Base-by-base conservation (phyloP, 2,888 invertebrate genomes). In the Meteorus cinctellus region DNA sequence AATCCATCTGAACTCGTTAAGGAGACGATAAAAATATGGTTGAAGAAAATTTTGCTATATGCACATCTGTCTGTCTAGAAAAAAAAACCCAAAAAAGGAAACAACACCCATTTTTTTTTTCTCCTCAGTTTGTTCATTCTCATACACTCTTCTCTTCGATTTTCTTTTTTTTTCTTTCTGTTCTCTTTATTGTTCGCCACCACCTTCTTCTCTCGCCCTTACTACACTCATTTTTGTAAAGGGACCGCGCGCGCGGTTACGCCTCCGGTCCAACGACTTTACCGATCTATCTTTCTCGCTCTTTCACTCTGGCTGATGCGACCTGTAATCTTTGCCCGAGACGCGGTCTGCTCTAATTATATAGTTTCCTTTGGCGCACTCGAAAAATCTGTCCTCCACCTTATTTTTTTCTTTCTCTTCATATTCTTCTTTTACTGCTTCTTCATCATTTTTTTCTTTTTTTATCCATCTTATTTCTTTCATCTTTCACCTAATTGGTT, bases 301-400 rank as follows among this genome's bases (percentile, higher is more conserved):
- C 36, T 68, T 55, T 41, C 41, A 8, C 41, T 12, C 19, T 19
- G 19, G 55, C 19, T 19, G 55, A 19, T 69, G 55, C 79, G 81
- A 80, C 81, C 81, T 81, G 81, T 81, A 81, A 81, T 81, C 81
- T 78, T 78, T 63, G 55, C 77, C 78, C 77, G 65, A 71, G 69
- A 70, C 34, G 55, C 75, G 75, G 75, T 84, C 84, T 84, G 86
- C 85, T 86, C 86, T 87, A 88, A 88, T 88, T 87, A 87, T 86
- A 76, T 72, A 88, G 87, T 84, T 84, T 82, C 82, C 51, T 80
- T 79, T 66, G 74, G 63, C 72, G 70, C 77, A 75, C 62, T 74
- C 73, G 75, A 78, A 55, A 48, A 72, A 71, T 72, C 60, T 68
- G 34, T 48, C 48, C 34, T 19, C 51, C 51, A n/a, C 36, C 27